A percentile compares a stretch with the other conserved stretches of the same genome.
phyloP scores from a whole-genome alignment of 2,113 vertebrate genomes.

The Eudyptes chrysolophus region DNA sequence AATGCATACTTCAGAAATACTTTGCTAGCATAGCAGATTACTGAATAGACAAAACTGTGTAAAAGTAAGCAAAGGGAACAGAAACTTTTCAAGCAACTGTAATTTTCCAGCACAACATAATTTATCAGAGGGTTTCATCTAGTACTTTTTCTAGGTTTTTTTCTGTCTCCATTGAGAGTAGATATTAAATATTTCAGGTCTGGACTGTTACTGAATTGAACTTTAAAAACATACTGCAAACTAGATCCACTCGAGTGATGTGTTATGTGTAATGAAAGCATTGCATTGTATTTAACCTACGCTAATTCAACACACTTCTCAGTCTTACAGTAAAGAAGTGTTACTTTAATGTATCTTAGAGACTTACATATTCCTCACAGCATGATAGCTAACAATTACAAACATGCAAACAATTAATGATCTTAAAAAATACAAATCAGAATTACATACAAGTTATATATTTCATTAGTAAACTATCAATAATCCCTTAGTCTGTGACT shows the following conservation, averaged over 20 bases:
- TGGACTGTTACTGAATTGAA: background rate
- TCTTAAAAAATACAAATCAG: background rate
- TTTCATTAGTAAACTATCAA: background rate
- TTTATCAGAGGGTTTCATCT: background rate
- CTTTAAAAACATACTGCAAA: background rate
- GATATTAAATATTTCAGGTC: background rate
- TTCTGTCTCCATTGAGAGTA: background rate
- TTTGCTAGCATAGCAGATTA: background rate
- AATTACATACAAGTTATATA: background rate
- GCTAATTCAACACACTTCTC: background rate
- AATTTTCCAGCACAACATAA: background rate
- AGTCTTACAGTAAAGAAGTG: background rate
- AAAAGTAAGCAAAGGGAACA: background rate
- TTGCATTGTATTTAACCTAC: background rate
- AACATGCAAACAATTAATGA: background rate
- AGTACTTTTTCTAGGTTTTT: background rate
- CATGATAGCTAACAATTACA: background rate
- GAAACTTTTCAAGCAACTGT: background rate
- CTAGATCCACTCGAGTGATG: background rate
- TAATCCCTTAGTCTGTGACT: background rate
- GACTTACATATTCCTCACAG: background rate
- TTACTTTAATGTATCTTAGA: background rate
- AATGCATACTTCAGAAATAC: background rate
- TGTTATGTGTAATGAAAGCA: background rate
- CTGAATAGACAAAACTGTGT: background rate